A percentile compares a stretch with the other conserved stretches of the same genome.
Evolutionary conservation across 2,888 invertebrate genomes (phyloP).

Genomic region (Plebejus melissa): DNA sequence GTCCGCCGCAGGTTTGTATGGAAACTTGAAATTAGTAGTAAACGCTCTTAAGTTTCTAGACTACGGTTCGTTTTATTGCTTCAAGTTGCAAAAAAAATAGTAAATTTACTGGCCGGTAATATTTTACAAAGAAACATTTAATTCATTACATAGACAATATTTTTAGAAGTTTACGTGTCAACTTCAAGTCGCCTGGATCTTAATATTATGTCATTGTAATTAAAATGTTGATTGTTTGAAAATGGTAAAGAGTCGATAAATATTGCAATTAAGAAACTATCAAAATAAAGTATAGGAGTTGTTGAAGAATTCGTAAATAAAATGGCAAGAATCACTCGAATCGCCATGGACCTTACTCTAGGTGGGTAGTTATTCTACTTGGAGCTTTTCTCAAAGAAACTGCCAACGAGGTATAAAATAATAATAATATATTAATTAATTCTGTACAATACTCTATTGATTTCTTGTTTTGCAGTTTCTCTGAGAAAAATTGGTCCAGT

Average conservation of each 20-base stretch:
- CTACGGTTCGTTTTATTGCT: too few species aligned
- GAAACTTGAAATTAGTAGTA: too few species aligned
- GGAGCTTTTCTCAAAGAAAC: constrained; percentile 47
- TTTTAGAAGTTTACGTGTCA: neutral
- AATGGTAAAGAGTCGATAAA: neutral
- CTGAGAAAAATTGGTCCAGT: constrained; percentile 52
- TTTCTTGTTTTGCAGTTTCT: constrained; percentile 67
- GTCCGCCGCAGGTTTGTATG: too few species aligned
- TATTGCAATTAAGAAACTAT: neutral
- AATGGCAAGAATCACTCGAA: constrained; percentile 57
- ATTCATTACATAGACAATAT: neutral
- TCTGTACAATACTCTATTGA: constrained; percentile 31
- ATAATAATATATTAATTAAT: constrained; percentile 19
- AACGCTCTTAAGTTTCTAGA: too few species aligned
- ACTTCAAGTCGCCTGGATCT: neutral
- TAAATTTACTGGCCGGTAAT: neutral
- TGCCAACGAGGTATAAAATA: constrained; percentile 44
- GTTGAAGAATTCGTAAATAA: neutral
- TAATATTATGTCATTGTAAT: neutral
- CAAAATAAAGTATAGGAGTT: neutral
- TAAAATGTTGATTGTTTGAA: neutral
- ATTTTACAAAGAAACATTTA: neutral
- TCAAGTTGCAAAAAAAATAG: too few species aligned
- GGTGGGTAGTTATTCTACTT: constrained; percentile 44
- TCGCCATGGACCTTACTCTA: constrained; percentile 56